Percentiles rank a stretch among this genome's conserved stretches.
These are phyloP conservation scores for Palaemon carinicauda DNA, from an alignment of 1,140 invertebrate species.

Conservation along the genomic window DNA sequence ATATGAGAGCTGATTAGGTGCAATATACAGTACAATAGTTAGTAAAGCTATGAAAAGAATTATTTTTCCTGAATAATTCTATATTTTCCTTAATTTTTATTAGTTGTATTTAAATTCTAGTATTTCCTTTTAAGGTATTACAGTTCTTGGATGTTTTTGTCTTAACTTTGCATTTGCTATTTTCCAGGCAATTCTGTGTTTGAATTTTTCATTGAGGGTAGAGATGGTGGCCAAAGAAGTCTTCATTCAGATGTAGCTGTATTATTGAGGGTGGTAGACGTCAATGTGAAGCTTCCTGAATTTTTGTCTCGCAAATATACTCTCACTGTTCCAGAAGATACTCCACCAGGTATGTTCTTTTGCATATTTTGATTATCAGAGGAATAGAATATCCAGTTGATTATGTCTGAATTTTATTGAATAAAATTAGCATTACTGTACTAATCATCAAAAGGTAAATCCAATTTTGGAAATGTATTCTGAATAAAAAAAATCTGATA, in stretches of 20 bases:
- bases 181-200: slow-evolving; percentile 79
- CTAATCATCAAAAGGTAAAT: too few relatives aligned
- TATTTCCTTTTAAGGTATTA: too few relatives aligned
- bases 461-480: too few relatives aligned
- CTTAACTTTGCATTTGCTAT: slow-evolving; percentile 44
- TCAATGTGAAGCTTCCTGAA: slow-evolving; percentile 66
- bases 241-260: slow-evolving; percentile 81
- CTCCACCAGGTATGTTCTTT: slow-evolving; percentile 43
- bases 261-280: slow-evolving; percentile 74
- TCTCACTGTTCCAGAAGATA: slow-evolving; percentile 58
- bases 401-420: too few relatives aligned
- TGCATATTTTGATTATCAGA: background rate
- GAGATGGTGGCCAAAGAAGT: slow-evolving; percentile 76
- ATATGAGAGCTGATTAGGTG: too few relatives aligned
- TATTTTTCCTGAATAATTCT: too few relatives aligned
- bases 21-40: too few relatives aligned
- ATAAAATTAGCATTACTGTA: too few relatives aligned
- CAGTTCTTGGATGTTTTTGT: background rate
- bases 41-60: too few relatives aligned
- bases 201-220: slow-evolving; percentile 87
- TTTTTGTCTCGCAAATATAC: slow-evolving; percentile 78
- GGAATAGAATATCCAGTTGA: too few relatives aligned
- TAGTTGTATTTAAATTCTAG: slow-evolving; percentile 47
- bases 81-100: background rate
- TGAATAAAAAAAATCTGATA: too few relatives aligned